These are phyloP conservation scores for Pygoscelis antarcticus DNA, from an alignment of 2,113 vertebrate species.

Conservation along the genomic window DNA sequence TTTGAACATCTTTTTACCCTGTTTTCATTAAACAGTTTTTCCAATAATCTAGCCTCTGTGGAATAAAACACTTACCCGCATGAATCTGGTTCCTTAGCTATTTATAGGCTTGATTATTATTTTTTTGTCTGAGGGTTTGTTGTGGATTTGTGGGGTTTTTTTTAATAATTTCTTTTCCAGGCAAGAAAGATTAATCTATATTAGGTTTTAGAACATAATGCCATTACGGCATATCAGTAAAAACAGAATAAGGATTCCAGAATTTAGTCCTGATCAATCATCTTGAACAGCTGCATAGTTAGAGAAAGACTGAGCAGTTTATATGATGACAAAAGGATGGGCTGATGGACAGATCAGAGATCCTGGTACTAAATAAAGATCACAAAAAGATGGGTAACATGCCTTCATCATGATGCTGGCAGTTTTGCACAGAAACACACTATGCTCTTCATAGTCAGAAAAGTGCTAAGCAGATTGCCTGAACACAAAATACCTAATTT, in stretches of 20 bases:
- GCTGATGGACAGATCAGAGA: neutral
- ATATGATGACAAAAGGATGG: neutral
- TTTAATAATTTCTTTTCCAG: neutral
- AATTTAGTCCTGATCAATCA: neutral
- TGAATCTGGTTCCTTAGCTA: neutral
- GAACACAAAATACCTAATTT: neutral
- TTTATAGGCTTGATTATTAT: neutral
- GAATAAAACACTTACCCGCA: neutral
- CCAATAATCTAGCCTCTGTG: neutral
- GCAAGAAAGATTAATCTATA: neutral
- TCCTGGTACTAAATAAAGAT: neutral
- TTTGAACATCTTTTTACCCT: neutral
- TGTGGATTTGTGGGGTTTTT: neutral
- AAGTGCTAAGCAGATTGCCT: neutral
- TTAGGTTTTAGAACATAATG: neutral
- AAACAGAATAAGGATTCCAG: neutral
- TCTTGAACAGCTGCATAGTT: neutral
- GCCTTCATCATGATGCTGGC: neutral
- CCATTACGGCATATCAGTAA: neutral
- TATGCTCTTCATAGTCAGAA: neutral
- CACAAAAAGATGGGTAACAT: neutral
- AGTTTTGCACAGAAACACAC: neutral
- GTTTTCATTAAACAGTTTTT: neutral
- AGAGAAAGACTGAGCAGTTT: neutral
- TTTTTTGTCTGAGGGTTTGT: neutral